Conservation (phyloP, 2,888 invertebrate genomes). For the Cynaeus angustus region DNA sequence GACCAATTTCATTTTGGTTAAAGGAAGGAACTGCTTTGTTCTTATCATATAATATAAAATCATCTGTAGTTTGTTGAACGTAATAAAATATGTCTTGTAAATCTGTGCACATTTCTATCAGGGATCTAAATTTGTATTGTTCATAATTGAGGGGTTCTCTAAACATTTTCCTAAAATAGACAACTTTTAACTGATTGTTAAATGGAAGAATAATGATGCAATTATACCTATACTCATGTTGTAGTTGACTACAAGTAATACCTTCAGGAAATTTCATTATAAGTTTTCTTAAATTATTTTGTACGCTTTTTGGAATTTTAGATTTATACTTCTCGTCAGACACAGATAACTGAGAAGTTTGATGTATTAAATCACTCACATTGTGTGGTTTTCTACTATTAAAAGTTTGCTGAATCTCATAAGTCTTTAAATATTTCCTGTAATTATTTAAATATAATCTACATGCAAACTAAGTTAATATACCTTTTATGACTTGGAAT, state of each 20-base stretch:
- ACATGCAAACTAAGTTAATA: too few species aligned
- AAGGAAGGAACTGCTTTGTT: slow-evolving; percentile 38
- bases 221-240: slow-evolving; percentile 1
- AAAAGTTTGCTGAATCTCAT: not conserved
- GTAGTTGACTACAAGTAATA: slow-evolving; percentile 16
- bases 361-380: too few species aligned
- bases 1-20: slow-evolving; percentile 18
- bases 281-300: slow-evolving; percentile 27
- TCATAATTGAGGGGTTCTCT: slow-evolving; percentile 60
- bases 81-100: slow-evolving; percentile 65
- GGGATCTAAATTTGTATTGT: slow-evolving; percentile 63
- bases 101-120: slow-evolving; percentile 65
- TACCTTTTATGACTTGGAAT: slow-evolving; percentile 32
- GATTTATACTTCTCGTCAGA: not conserved
- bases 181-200: too few species aligned
- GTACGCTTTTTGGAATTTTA: slow-evolving; percentile 13
- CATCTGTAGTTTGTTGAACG: slow-evolving; percentile 61
- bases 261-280: slow-evolving; percentile 30
- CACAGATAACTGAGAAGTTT: too few species aligned
- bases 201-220: not conserved
- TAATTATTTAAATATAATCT: not conserved
- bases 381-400: too few species aligned
- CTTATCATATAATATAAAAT: slow-evolving; percentile 66
- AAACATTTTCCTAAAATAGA: slow-evolving; percentile 62
- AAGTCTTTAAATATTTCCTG: slow-evolving; percentile 8